Evolutionary conservation across 2,888 invertebrate genomes (phyloP).

Genomic region (Coelogynopora nodosa): DNA sequence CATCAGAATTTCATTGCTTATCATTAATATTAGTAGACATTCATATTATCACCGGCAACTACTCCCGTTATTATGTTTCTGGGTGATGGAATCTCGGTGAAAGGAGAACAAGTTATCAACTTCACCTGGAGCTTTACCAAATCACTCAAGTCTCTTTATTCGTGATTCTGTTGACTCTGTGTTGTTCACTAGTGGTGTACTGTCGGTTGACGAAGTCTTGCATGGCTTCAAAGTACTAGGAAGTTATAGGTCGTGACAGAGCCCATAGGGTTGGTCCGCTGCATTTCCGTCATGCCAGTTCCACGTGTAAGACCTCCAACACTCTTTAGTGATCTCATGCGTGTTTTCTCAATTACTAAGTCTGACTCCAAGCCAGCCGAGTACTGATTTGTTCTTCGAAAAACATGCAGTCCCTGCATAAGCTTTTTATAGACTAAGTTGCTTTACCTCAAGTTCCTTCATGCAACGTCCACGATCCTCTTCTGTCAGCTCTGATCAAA

Average conservation of each 20-base stretch:
- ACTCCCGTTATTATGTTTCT: conserved; percentile 45
- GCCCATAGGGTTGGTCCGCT: conserved; percentile 39
- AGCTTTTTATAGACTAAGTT: no score
- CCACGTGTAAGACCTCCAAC: conserved; percentile 39
- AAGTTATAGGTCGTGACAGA: conserved; percentile 21
- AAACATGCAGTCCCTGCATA: no score
- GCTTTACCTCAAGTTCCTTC: conserved; percentile 36
- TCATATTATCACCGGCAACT: conserved; percentile 41
- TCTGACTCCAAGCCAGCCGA: conserved; percentile 47
- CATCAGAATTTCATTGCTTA: conserved; percentile 39
- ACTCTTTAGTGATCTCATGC: conserved; percentile 24
- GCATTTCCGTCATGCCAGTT: conserved; percentile 43
- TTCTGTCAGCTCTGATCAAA: conserved; percentile 46
- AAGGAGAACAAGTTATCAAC: conserved; percentile 37
- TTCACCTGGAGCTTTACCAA: conserved; percentile 29
- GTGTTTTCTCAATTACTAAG: conserved; percentile 44
- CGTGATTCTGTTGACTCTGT: conserved; percentile 43
- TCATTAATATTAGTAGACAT: conserved; percentile 38
- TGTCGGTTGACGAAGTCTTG: neutral
- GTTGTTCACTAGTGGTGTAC: conserved; percentile 37
- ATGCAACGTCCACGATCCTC: conserved; percentile 45
- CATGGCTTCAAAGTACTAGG: neutral
- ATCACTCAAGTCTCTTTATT: conserved; percentile 30
- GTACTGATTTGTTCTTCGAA: conserved; percentile 37
- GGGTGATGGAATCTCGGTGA: conserved; percentile 39